Conservation (phyloP, 2,888 invertebrate genomes). For the Hartigia nigra region DNA sequence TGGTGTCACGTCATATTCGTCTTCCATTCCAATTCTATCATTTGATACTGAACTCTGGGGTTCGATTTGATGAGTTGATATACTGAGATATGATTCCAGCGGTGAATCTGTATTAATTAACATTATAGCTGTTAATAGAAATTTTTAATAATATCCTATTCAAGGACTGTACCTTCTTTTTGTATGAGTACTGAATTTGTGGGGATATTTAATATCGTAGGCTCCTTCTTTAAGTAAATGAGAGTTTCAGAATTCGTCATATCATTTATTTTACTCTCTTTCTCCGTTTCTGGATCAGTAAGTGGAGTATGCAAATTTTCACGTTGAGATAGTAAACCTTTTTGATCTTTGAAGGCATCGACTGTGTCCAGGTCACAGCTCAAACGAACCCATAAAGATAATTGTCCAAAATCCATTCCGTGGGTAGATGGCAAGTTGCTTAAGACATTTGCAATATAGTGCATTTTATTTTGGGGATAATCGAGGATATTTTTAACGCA, state of each 20-base stretch:
- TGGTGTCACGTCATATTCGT: background rate
- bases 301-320: background rate
- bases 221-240: background rate
- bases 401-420: constrained; percentile 45
- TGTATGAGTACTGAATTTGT: background rate
- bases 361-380: constrained; percentile 50
- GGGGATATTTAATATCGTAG: background rate
- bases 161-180: background rate
- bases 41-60: background rate
- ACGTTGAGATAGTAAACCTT: constrained; percentile 16
- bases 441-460: constrained; percentile 47
- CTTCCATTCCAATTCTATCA: background rate
- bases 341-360: constrained; percentile 38
- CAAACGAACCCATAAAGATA: constrained; percentile 52
- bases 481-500: constrained; percentile 51
- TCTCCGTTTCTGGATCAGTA: background rate
- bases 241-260: background rate
- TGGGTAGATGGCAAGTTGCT: constrained; percentile 34
- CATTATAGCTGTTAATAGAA: background rate
- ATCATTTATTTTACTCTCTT: background rate
- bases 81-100: background rate
- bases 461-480: constrained; percentile 55
- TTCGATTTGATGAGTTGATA: background rate
- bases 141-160: background rate
- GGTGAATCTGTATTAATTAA: background rate